Conservation (phyloP, 2,113 vertebrate species). For the Xiphophorus maculatus region DNA sequence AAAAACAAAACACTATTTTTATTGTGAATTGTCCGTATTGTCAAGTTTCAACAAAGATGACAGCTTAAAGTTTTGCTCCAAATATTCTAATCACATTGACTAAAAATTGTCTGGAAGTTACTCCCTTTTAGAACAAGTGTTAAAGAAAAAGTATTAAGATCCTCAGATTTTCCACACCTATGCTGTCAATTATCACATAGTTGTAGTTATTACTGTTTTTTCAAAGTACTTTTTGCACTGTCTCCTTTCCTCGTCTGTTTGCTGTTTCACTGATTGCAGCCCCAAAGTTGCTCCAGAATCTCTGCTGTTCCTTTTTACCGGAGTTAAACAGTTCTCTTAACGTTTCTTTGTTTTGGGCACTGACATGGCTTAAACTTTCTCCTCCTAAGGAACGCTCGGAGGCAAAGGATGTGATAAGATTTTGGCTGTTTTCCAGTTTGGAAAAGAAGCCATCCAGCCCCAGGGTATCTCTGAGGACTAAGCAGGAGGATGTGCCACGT, state of each 20-base stretch:
- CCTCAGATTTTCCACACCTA: conserved; percentile 6
- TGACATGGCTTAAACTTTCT: conserved; percentile 27
- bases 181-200: conserved; percentile 31
- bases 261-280: not conserved
- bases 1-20: conserved; percentile 4
- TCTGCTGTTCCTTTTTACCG: not conserved
- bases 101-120: not conserved
- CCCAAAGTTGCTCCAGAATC: not conserved
- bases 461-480: conserved; percentile 25
- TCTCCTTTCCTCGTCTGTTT: not conserved
- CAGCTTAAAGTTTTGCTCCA: not conserved
- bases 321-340: not conserved
- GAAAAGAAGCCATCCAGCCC: conserved; percentile 69
- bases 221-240: not conserved
- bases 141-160: not conserved
- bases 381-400: conserved; percentile 71
- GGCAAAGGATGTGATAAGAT: conserved; percentile 81
- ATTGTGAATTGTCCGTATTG: not conserved
- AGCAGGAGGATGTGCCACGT: conserved; percentile 41
- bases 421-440: conserved; percentile 75
- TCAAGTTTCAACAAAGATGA: not conserved
- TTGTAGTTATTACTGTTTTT: conserved; percentile 7
- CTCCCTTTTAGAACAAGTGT: not conserved
- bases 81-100: not conserved
- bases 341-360: not conserved